Evolutionary conservation across 2,888 invertebrate species (phyloP).

Genomic region (Pemphredon lugubris): DNA sequence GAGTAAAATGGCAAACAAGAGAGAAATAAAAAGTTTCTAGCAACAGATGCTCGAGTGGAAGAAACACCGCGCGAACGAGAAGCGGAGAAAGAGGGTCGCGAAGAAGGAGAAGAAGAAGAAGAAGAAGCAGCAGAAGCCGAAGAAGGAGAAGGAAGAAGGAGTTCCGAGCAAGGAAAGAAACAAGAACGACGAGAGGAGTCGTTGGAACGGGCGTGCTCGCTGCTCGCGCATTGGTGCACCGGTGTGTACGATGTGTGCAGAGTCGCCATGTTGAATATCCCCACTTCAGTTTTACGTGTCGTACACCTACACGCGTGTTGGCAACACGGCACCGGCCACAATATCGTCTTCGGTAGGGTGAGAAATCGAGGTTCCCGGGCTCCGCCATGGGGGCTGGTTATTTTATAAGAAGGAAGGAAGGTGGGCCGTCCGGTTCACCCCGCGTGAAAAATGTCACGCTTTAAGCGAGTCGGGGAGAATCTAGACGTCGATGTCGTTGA

Average conservation of each 20-base stretch:
- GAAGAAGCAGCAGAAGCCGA: no score
- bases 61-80: conserved; percentile 4
- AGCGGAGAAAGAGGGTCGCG: conserved; percentile 13
- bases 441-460: background rate
- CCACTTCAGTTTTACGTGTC: conserved; percentile 67
- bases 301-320: conserved; percentile 73
- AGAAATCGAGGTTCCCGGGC: conserved; percentile 56
- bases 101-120: conserved; percentile 18
- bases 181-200: conserved; percentile 55
- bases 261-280: conserved; percentile 79
- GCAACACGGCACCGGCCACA: conserved; percentile 44
- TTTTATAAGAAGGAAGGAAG: conserved; percentile 5
- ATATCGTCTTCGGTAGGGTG: conserved; percentile 58
- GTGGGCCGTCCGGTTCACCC: background rate
- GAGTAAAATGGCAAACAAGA: background rate
- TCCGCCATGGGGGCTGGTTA: conserved; percentile 54
- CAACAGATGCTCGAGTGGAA: conserved; percentile 1
- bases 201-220: conserved; percentile 73
- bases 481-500: background rate
- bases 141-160: conserved; percentile 26
- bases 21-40: conserved; percentile 1
- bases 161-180: conserved; percentile 25
- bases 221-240: conserved; percentile 78
- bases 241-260: conserved; percentile 74
- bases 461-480: background rate